Evolutionary conservation across 2,888 invertebrate species (phyloP).

Genomic region (Synergus itoensis): DNA sequence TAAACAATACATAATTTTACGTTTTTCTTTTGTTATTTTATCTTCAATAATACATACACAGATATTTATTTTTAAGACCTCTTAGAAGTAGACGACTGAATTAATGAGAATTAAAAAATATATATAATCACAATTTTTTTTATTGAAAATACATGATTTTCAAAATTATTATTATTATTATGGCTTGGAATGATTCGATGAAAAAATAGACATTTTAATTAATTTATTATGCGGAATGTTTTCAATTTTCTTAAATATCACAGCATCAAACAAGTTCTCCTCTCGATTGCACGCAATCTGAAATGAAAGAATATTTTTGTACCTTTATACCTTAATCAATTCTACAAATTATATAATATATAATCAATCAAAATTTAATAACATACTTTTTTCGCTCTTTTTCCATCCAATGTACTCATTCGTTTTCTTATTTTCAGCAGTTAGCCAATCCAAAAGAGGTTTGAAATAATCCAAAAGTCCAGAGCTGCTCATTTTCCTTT

Average conservation of each 20-base stretch:
- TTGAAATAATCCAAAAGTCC: constrained; percentile 90
- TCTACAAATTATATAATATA: background rate
- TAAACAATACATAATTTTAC: no score
- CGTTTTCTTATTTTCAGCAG: constrained; percentile 85
- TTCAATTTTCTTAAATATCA: background rate
- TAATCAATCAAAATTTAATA: background rate
- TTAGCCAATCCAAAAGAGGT: constrained; percentile 87
- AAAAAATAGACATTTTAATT: background rate
- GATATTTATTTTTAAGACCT: no score
- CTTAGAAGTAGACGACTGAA: background rate
- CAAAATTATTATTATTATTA: background rate
- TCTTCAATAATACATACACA: no score
- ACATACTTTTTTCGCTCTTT: constrained; percentile 59
- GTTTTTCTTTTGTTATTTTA: no score
- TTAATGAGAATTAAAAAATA: background rate
- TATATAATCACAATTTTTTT: background rate
- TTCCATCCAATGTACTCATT: constrained; percentile 91
- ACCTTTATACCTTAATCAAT: background rate
- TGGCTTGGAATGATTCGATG: background rate
- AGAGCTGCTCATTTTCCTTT: constrained; percentile 85
- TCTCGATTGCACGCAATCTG: constrained; percentile 42
- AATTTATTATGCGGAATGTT: background rate
- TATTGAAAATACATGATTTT: background rate
- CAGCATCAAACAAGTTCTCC: constrained; percentile 30
- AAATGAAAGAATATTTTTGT: constrained; percentile 12